phyloP scores from a whole-genome alignment of 2,888 invertebrate genomes.

The Orthonevra nobilis region DNA sequence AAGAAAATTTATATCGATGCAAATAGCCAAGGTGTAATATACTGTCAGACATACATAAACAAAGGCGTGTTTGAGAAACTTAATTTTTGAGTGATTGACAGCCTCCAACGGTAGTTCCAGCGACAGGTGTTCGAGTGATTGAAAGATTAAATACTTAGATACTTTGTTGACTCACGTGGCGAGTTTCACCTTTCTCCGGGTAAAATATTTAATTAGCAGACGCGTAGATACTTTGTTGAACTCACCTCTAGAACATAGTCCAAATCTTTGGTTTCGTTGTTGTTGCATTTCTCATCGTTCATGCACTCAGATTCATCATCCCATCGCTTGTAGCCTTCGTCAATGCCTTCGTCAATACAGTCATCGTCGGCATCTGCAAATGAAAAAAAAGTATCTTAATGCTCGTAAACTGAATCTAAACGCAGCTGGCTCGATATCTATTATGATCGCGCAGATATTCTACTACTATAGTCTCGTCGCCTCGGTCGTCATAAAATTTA shows the following conservation, averaged over 20 bases:
- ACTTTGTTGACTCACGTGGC: slow-evolving; percentile 1
- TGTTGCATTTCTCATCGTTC: slow-evolving; percentile 80
- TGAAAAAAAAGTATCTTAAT: slow-evolving; percentile 19
- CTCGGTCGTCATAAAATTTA: slow-evolving; percentile 49
- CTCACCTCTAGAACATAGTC: slow-evolving; percentile 80
- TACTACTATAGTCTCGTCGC: background rate
- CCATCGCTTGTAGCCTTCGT: slow-evolving; percentile 83
- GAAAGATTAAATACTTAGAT: slow-evolving; percentile 11
- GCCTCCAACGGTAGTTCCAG: background rate
- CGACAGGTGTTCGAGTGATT: slow-evolving; percentile 30
- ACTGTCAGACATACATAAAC: slow-evolving; percentile 10
- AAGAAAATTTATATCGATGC: slow-evolving; percentile 55
- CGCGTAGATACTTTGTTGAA: slow-evolving; percentile 2
- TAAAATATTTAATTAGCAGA: slow-evolving; percentile 18
- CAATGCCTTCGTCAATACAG: slow-evolving; percentile 93
- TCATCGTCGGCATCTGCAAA: slow-evolving; percentile 89
- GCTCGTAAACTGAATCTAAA: slow-evolving; percentile 17
- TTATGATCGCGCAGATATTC: slow-evolving; percentile 34
- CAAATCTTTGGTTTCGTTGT: slow-evolving; percentile 80
- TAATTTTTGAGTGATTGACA: background rate
- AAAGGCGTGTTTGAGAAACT: background rate
- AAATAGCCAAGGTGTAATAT: slow-evolving; percentile 45
- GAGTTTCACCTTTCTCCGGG: slow-evolving; percentile 39
- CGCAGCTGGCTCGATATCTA: slow-evolving; percentile 26
- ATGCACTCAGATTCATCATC: slow-evolving; percentile 80